Percentiles rank a stretch among this genome's conserved stretches.
Conservation (phyloP, 2,113 vertebrate species). For the Tapirus terrestris region DNA sequence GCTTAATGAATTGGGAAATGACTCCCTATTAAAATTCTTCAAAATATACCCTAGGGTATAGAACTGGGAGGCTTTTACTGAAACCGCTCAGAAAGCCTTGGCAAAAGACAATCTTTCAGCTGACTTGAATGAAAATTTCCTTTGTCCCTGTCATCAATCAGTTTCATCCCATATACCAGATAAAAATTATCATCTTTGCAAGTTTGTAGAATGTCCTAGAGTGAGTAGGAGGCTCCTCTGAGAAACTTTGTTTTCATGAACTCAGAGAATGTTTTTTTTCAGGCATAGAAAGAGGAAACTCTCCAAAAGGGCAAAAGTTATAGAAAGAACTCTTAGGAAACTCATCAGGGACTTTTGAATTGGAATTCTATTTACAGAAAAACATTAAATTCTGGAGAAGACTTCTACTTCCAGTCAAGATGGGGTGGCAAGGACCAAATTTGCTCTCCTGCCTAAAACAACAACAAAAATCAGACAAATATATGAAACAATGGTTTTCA, state of each 20-base stretch:
- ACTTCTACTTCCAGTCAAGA: conserved; percentile 19
- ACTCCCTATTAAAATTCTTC: conserved; percentile 43
- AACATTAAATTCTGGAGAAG: neutral
- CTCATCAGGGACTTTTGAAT: neutral
- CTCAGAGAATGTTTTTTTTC: neutral
- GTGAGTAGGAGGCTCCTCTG: neutral
- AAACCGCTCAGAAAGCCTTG: neutral
- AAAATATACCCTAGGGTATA: neutral
- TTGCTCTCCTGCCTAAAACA: neutral
- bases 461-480: neutral
- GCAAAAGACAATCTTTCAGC: neutral
- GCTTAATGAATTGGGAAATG: conserved; percentile 42
- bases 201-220: neutral
- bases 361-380: conserved; percentile 19
- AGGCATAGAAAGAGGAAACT: neutral
- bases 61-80: neutral
- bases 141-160: neutral
- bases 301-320: neutral
- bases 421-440: neutral
- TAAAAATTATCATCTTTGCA: neutral
- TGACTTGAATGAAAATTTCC: neutral
- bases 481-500: neutral
- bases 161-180: neutral
- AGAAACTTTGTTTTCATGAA: conserved; percentile 5
- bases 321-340: conserved; percentile 16